These are phyloP conservation scores for Ceryle rudis DNA, from an alignment of 2,797 vertebrate species.

Conservation along the genomic window DNA sequence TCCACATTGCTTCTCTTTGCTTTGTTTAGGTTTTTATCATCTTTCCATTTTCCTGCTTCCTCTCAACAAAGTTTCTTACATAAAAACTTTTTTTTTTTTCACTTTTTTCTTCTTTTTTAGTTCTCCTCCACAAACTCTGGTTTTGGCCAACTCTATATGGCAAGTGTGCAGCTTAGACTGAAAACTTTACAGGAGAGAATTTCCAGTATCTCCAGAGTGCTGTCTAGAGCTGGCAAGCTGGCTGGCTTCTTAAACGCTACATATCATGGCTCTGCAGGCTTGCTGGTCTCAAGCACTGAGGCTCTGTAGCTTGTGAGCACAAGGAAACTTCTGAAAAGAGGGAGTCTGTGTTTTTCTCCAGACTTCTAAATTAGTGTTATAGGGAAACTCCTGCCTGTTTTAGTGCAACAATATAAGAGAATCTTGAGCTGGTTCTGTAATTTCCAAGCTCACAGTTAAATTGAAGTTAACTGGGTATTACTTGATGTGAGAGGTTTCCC, in stretches of 20 bases:
- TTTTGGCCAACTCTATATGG: background rate
- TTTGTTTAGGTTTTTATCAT: background rate
- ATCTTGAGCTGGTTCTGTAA: background rate
- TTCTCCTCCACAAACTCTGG: no score
- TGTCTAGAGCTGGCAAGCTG: background rate
- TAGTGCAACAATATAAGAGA: background rate
- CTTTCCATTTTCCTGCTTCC: background rate
- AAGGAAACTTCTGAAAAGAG: background rate
- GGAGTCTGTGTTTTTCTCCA: background rate
- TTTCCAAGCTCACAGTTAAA: background rate
- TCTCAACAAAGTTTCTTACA: background rate
- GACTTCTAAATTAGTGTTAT: background rate
- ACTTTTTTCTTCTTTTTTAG: background rate
- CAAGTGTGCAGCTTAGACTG: background rate
- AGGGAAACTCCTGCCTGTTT: background rate
- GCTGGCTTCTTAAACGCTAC: background rate
- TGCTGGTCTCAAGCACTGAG: fast-evolving
- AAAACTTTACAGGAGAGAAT: background rate
- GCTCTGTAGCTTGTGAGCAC: background rate
- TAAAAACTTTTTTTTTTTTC: background rate
- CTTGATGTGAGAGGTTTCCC: background rate
- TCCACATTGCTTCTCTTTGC: background rate
- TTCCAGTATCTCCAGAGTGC: background rate
- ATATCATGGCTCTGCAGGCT: background rate
- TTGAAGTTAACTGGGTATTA: background rate